Conservation (phyloP, 2,888 invertebrate genomes). For the Teleiodes luculella region DNA sequence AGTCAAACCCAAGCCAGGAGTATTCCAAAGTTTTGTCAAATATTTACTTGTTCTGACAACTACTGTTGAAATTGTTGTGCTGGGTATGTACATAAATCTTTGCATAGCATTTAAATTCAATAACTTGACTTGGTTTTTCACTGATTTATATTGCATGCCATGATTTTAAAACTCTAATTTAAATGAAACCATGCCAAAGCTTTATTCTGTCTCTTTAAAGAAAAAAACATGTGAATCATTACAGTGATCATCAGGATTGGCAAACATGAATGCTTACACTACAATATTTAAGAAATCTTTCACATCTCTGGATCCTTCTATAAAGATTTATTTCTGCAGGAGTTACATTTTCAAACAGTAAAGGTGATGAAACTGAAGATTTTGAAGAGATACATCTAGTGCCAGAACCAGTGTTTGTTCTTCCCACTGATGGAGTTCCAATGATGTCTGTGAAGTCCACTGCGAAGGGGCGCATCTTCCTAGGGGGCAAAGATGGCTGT, state of each 20-base stretch:
- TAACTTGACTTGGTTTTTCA: neutral
- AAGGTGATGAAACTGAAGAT: slow-evolving; percentile 68
- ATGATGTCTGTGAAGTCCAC: slow-evolving; percentile 91
- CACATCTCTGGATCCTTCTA: no score
- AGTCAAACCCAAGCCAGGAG: slow-evolving; percentile 90
- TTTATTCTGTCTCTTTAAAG: no score
- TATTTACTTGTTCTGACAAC: slow-evolving; percentile 95
- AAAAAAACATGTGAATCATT: no score
- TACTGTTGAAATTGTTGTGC: slow-evolving; percentile 94
- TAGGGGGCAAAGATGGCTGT: slow-evolving; percentile 96
- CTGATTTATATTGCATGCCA: no score
- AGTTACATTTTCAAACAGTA: slow-evolving; percentile 77
- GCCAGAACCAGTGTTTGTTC: slow-evolving; percentile 95
- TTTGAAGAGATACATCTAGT: slow-evolving; percentile 91
- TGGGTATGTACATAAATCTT: slow-evolving; percentile 81
- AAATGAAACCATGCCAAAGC: no score
- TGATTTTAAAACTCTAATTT: no score
- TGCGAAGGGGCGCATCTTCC: slow-evolving; percentile 91
- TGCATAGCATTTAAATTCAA: neutral
- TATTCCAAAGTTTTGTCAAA: slow-evolving; percentile 94
- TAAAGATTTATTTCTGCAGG: slow-evolving; percentile 38
- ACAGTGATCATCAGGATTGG: no score
- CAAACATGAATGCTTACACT: neutral
- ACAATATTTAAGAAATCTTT: neutral
- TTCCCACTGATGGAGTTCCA: slow-evolving; percentile 93